These are phyloP conservation scores for Anhinga rufa DNA, from an alignment of 2,113 vertebrate species.

Conservation along the genomic window DNA sequence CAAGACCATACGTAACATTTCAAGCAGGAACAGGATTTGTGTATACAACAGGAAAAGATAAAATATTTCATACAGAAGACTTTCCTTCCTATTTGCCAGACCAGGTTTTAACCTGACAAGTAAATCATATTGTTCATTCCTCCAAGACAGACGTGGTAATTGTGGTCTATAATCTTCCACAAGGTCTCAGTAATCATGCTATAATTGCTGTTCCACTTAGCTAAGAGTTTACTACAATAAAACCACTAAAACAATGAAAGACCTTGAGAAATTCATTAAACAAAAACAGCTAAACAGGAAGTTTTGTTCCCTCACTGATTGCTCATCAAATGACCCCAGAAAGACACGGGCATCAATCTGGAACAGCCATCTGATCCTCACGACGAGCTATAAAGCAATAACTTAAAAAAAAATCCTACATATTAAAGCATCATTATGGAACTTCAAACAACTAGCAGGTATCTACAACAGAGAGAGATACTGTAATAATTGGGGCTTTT, in stretches of 20 bases:
- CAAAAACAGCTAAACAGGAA: neutral
- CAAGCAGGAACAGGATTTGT: neutral
- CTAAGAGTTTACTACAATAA: neutral
- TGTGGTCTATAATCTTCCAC: neutral
- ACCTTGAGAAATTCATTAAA: neutral
- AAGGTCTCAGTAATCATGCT: neutral
- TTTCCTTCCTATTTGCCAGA: neutral
- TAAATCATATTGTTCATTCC: neutral
- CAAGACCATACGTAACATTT: neutral
- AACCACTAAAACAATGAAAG: neutral
- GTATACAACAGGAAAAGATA: neutral
- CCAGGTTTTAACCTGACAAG: neutral
- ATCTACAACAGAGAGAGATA: neutral
- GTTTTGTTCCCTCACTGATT: neutral
- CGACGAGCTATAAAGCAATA: neutral
- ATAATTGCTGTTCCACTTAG: conserved; percentile 11
- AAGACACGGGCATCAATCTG: neutral
- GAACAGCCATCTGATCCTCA: neutral
- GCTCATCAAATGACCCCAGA: neutral
- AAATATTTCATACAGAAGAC: neutral
- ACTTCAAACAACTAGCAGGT: neutral
- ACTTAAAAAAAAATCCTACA: neutral
- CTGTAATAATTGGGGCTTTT: neutral
- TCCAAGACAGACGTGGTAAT: neutral
- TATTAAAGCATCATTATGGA: neutral